Base-by-base conservation (phyloP, 2,888 invertebrate genomes). In the Octonoba sinensis region DNA sequence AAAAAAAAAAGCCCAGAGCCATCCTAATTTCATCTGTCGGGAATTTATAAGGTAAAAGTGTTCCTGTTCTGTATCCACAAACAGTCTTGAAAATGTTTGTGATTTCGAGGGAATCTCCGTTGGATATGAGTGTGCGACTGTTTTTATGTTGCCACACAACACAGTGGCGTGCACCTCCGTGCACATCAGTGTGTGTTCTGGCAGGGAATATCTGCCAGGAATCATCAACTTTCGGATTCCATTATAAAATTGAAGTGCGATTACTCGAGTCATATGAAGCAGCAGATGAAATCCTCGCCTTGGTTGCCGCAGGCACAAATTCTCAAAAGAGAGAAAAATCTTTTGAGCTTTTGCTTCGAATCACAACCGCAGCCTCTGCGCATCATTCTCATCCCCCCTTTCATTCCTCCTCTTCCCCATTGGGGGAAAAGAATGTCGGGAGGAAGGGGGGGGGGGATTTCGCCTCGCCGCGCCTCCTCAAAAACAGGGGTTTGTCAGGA, bases 231-330 rank as follows among this genome's bases (percentile, higher is more conserved):
- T 56, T 46, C 56, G 64, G 62, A 64, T 64, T 77, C 77, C 77
- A 77, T 77, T 77, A 77, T 77, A 77, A 77, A 77, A 77, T 70
- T 77, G 77, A 77, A 70, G 24, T 57, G 56, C 70, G 77, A 77
- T 77, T 77, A 77, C 70, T 27, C 56, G 70, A 36, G 8, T n/a
- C 18, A 16, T 54, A 54, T 54, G 54, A 54, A 54, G 54, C 54
- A 20, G 20, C 16, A 18, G n/a, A 20, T 15, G 49, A 62, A 60
- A 18, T 6, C 64, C 22, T 27, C 70, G 70, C 64, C 36, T 70
- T 57, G 56, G 64, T 62, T n/a, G 70, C 77, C 70, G 47, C 12
- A 54, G 77, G 64, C 62, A n/a, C 62, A n/a, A 62, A 18, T 11
- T 46, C 62, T 62, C 62, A 67, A 51, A 67, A 76, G 67, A 51